Base-by-base conservation (phyloP, 1,140 invertebrate genomes). In the Megalopta genalis region DNA sequence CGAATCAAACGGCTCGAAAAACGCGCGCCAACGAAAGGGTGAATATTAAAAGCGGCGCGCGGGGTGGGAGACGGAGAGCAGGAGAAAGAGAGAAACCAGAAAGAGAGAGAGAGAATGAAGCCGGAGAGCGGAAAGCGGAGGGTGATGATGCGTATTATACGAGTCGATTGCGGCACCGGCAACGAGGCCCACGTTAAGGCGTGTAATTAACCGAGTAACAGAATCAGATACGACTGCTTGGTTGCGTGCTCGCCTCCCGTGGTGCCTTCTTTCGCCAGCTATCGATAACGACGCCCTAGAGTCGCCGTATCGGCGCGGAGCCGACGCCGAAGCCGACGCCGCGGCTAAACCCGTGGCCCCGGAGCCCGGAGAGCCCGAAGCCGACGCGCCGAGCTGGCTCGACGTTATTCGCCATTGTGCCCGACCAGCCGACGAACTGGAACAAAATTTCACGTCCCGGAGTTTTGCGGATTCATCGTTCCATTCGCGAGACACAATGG, bases 161-260 rank as follows among this genome's bases (percentile, higher is more conserved):
- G 89, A 89, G 85, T 88, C 87, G 88, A 89, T 88, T 88, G 88
- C 85, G 81, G 86, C 83, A 69, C n/a, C 87, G 86, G 87, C 83
- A 82, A 84, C 87, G 79, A 72, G 83, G 86, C 74, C 82, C 68
- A 88, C 87, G 90, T 88, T 91, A 89, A 90, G 84, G 88, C 89
- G 89, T 90, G 90, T 91, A 91, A 91, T 91, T 91, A 91, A 91
- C 89, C 90, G 90, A 87, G 89, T 91, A 91, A 91, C 90, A 90
- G 90, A 91, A 91, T 91, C 90, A 91, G 90, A 91, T 90, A 91
- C 85, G 89, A 90, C 83, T 85, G 86, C 84, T 90, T 82, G 88
- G 85, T 84, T 89, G 89, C 81, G 84, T 68, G 62, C 52, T 74
- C 70, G 66, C 87, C 89, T 77, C 87, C 87, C 85, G 86, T 80